Evolutionary conservation across 2,113 vertebrate species (phyloP), one percentile per base, ranked within the genome.

Genomic region (Crotophaga sulcirostris): DNA sequence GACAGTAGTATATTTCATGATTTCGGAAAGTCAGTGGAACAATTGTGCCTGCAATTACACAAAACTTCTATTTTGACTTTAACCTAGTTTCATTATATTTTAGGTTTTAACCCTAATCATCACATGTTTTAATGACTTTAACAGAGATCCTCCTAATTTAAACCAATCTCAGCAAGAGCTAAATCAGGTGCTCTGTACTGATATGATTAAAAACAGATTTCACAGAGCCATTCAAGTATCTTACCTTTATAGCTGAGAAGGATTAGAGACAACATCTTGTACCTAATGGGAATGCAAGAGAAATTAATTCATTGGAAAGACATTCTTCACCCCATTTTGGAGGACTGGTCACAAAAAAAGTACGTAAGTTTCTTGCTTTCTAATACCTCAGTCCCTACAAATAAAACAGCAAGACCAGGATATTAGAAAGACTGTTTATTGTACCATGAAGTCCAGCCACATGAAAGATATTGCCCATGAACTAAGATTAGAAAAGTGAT

Each of bases 61-160:
- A 96, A 94, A 44, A 17, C 68, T 49, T 72, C 80, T 95, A 92
- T 90, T 96, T 95, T 96, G 56, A 67, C 56, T 96, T 89, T 62
- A 95, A 60, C 92, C 88, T 86, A 81, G 40, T 90, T 95, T 89
- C 58, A 66, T 76, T 87, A 45, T 78, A 89, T 81, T 92, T 88
- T 78, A 75, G 79, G 56, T 74, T 95, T 96, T 93, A 96, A 77
- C 87, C 64, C 18, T 1, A 90, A 84, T 70, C 19, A 3, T 88
- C 73, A 21, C 54, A 89, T 52, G 20, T 84, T 94, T 93, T 94
- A 96, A 88, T 94, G 90, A 93, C 85, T 89, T 87, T 90, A 96
- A 44, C 83, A 90, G 92, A 84, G 72, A 95, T 68, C 62, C 49
- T 94, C 84, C 77, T 80, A 93, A 90, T 75, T 94, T 84, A 87